These are phyloP conservation scores for Phalacrocorax carbo DNA, from an alignment of 2,113 vertebrate species.

Conservation along the genomic window DNA sequence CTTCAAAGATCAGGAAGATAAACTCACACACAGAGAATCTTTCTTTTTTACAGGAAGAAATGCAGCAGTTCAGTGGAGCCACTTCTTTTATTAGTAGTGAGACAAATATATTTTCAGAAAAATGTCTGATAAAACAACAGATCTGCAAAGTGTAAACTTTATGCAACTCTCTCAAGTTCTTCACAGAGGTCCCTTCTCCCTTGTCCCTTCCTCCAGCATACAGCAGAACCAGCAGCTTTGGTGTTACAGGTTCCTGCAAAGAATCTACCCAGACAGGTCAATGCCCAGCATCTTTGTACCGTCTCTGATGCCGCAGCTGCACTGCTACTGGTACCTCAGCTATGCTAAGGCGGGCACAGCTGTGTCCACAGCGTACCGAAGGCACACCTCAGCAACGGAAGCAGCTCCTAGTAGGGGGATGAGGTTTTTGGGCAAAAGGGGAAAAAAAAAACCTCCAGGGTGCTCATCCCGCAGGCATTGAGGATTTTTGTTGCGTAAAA, in stretches of 20 bases:
- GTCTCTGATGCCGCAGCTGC: not conserved
- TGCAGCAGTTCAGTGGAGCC: not conserved
- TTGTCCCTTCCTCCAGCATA: not conserved
- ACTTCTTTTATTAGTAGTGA: slow-evolving; percentile 18
- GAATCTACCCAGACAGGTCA: not conserved
- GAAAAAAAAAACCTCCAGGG: fast-evolving
- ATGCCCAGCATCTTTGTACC: not conserved
- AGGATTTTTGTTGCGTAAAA: not conserved
- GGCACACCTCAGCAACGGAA: not conserved
- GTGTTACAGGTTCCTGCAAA: not conserved
- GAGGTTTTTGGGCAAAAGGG: not conserved
- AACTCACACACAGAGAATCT: not conserved
- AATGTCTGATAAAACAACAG: not conserved
- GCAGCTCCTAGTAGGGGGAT: not conserved
- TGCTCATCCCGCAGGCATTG: not conserved
- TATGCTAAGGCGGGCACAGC: not conserved
- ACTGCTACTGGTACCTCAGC: not conserved
- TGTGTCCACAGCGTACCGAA: fast-evolving
- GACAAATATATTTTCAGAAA: not conserved
- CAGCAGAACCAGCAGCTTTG: not conserved
- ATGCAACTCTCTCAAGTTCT: not conserved
- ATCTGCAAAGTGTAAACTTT: not conserved
- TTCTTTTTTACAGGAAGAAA: not conserved
- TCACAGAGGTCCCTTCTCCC: not conserved
- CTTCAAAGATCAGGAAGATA: slow-evolving; percentile 26